Base-by-base conservation (phyloP, 2,113 vertebrate species). In the Ramphastos sulfuratus region DNA sequence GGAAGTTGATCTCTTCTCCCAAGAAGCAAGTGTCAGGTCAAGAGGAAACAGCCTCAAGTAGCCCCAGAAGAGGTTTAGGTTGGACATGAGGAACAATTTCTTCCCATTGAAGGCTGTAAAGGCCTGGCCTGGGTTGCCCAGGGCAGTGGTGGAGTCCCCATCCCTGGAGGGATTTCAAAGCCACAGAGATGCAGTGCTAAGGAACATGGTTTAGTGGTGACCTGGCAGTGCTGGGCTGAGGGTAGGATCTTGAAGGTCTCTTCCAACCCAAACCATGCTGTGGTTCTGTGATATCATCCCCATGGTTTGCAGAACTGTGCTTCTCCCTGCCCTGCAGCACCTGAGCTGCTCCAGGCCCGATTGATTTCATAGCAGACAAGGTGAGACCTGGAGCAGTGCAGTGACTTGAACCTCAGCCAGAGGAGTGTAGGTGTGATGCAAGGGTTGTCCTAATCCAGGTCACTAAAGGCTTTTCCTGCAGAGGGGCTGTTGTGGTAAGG, bases 331-430 rank as follows among this genome's bases (percentile, higher is more conserved):
- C 55, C 30, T 54, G 2, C 37, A n/a, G 71, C 50, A 58, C 48
- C 66, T 16, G 18, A 16, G 59, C 79, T 46, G 24, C 14, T 12
- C 2, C 82, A n/a, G n/a, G 5, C 71, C 12, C 20, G 7, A 1
- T 33, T 54, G 13, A 21, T 52, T 11, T 16, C 0, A 0, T 1
- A 11, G 31, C 0, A 11, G 6, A 4, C 16, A 13, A 4, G 1
- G 30, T 1, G 20, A 31, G 78, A 8, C 21, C 18, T 3, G 52
- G 46, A 4, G 5, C 9, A 4, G 65, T 42, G 13, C 17, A 1
- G 8, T 0, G 35, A 0, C 4, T 14, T 15, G 73, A 28, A 4
- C 37, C 30, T 27, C 0, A 21, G 19, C 59, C 30, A 2, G 4
- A 52, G 72, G 21, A 4, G 3, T 12, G 46, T 4, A 48, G 14